Evolutionary conservation across 2,888 invertebrate genomes (phyloP), one percentile per base, ranked within the genome.

Genomic region (Ennomos erosarius): DNA sequence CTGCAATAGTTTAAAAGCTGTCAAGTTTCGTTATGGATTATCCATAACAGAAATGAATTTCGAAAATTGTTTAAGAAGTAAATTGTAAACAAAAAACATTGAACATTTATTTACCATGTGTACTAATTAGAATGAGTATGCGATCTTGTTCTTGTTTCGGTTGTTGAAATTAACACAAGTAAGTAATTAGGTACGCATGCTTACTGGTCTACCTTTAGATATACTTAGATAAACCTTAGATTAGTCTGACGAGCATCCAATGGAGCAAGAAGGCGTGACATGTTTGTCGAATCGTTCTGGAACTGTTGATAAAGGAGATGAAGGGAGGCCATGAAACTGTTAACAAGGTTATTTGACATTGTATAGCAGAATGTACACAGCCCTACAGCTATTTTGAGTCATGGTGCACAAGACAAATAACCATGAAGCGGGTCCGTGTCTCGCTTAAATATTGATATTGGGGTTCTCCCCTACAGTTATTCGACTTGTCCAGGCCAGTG

Each of bases 361-460:
- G 78, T 84, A 81, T 83, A 82, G 84, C 78, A 74, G 75, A 87
- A 81, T 81, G 83, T 81, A 86, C 85, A 87, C 81, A 87, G 75
- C 85, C 86, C 84, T 79, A 74, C 64, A 82, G 85, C 81, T 80
- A 84, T 87, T 84, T 83, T 82, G 82, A 82, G 79, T 79, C 78
- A 79, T 72, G 87, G 87, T 84, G 84, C 78, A 85, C 80, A 85
- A 86, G 78, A 81, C 82, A 87, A 88, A 88, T 84, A 84, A 75
- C 74, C 79, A 76, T 72, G 71, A 74, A 78, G 76, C 76, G 74
- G 71, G 82, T 75, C 76, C 81, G 73, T 70, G 69, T 77, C 78
- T 76, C 71, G 75, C 76, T 87, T 79, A 81, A 88, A 88, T 88
- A 90, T 89, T 90, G 84, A 86, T 84, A 79, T 79, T 82, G 70